A percentile compares a stretch with the other conserved stretches of the same genome.
Conservation (phyloP, 2,797 vertebrate species). For the Amphiprion clarkii region DNA sequence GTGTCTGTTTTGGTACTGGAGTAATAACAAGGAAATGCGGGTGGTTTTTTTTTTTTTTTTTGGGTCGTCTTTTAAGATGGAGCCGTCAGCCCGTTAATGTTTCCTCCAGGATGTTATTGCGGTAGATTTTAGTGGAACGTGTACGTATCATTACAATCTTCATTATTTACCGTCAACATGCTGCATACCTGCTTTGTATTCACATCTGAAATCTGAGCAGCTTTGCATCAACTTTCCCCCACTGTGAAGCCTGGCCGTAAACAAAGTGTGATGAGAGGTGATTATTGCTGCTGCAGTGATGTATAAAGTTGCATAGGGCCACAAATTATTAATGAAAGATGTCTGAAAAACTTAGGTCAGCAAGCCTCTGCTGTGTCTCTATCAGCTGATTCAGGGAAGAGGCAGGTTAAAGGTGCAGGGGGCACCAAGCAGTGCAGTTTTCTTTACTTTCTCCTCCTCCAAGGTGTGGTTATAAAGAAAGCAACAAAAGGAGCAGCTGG, state of each 20-base stretch:
- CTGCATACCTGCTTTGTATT: not conserved
- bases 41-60: no score
- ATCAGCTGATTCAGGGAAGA: conserved; percentile 20
- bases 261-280: conserved; percentile 18
- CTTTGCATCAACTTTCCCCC: conserved; percentile 12
- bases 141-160: no score
- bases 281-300: conserved; percentile 32
- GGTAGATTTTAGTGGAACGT: not conserved
- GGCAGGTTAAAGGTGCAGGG: conserved; percentile 33
- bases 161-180: not conserved
- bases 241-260: not conserved
- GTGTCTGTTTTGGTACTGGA: not conserved
- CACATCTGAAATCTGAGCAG: conserved; percentile 3
- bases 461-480: conserved; percentile 77
- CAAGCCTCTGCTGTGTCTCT: not conserved
- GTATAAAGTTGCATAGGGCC: conserved; percentile 35
- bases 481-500: conserved; percentile 65
- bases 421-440: conserved; percentile 17
- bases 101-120: not conserved
- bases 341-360: conserved; percentile 36
- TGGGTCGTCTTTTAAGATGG: not conserved
- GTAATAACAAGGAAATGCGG: no score
- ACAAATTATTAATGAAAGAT: conserved; percentile 52
- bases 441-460: conserved; percentile 68
- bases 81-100: not conserved